Base-by-base conservation (phyloP, 2,888 invertebrate genomes). In the Incurvaria masculella region DNA sequence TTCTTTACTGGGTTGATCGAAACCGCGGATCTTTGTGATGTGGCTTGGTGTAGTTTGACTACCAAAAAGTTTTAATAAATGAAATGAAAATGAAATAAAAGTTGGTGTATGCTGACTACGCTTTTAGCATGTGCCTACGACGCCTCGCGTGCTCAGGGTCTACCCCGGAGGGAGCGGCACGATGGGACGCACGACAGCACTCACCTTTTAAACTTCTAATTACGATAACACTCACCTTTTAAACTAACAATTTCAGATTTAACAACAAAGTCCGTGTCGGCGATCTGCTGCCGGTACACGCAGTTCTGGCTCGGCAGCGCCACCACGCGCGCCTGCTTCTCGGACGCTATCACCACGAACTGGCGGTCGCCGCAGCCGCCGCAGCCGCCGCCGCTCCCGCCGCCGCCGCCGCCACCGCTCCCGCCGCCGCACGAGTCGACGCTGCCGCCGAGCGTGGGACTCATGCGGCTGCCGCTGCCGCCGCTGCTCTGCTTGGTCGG, bases 261-360 rank as follows among this genome's bases (percentile, higher is more conserved):
- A 56, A 96, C 92, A 53, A 96, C 94, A 72, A 94, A 94, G 72
- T 95, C 93, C 10, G 88, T 85, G 64, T 97, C 96, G 53, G 94
- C 91, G 59, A 97, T 84, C 75, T 94, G 94, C 70, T 92, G 91
- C 61, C 94, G 86, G 78, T 94, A 95, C 59, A 94, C 88, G 79
- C 94, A 95, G 68, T 91, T 93, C 76, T 97, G 97, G 59, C 95
- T 94, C 55, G 97, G 97, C 65, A 97, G 84, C 56, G 94, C 94
- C 55, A 97, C 89, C 54, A 97, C 92, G 61, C 94, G 84, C 53
- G 93, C 94, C 80, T 97, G 94, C 76, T 95, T 96, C 79, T 97
- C 97, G 51, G 95, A 95, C 54, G 91, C 90, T 58, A 97, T 86
- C 47, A 95, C 93, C 55, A 92, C 91, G 75, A 92, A 95, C 83